Evolutionary conservation across 2,888 invertebrate species (phyloP).

Genomic region (Myathropa florea): DNA sequence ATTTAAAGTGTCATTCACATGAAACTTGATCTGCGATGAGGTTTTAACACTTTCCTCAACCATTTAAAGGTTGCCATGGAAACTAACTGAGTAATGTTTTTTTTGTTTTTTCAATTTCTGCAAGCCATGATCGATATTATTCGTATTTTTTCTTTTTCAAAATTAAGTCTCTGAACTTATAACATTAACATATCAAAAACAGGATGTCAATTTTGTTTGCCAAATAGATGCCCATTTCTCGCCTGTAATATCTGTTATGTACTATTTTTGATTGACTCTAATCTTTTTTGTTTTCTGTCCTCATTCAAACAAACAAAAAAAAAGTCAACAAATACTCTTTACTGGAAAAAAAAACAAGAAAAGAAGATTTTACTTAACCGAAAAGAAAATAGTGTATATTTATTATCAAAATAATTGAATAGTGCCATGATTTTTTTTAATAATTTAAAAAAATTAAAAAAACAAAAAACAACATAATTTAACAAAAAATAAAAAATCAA

Average conservation of each 20-base stretch:
- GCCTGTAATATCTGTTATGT: conserved; percentile 14
- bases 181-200: conserved; percentile 63
- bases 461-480: conserved; percentile 7
- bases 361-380: neutral
- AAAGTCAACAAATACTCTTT: conserved; percentile 33
- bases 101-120: neutral
- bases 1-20: too few relatives aligned
- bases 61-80: neutral
- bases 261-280: conserved; percentile 8
- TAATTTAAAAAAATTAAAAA: conserved; percentile 29
- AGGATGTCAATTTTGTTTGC: conserved; percentile 54
- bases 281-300: neutral
- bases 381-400: conserved; percentile 50
- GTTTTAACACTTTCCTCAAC: too few relatives aligned
- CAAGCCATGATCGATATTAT: neutral
- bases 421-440: conserved; percentile 67
- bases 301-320: neutral
- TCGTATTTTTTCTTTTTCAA: neutral
- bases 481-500: conserved; percentile 47
- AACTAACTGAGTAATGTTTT: neutral
- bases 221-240: conserved; percentile 56
- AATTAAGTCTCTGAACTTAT: conserved; percentile 2
- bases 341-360: conserved; percentile 35
- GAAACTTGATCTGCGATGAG: too few relatives aligned
- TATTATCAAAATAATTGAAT: conserved; percentile 66